A percentile compares a stretch with the other conserved stretches of the same genome.
Evolutionary conservation across 2,113 vertebrate species (phyloP).

Genomic region (Ictalurus punctatus): DNA sequence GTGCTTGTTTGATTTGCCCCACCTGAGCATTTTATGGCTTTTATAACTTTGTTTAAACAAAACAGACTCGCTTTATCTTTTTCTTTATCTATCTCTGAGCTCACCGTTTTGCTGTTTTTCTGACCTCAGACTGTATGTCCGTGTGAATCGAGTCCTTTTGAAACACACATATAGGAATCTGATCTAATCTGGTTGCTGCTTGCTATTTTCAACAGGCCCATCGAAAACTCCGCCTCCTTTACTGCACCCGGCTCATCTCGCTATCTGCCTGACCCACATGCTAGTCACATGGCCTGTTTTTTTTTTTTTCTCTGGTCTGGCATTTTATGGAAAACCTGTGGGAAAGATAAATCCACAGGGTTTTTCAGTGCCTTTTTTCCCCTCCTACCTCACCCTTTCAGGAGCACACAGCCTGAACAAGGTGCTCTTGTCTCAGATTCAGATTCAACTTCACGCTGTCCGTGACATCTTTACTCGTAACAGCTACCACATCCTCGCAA

Average conservation of each 20-base stretch:
- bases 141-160: constrained; percentile 39
- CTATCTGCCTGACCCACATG: constrained; percentile 78
- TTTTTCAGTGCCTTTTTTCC: constrained; percentile 58
- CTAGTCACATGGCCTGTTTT: constrained; percentile 73
- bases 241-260: constrained; percentile 61
- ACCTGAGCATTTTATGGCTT: constrained; percentile 44
- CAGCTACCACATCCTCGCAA: constrained; percentile 55
- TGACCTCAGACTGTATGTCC: constrained; percentile 26
- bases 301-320: constrained; percentile 67
- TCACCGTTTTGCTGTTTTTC: constrained; percentile 13
- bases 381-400: constrained; percentile 56
- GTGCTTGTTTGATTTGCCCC: constrained; percentile 46
- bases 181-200: constrained; percentile 75
- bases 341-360: constrained; percentile 73
- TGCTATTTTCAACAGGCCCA: constrained; percentile 78
- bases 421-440: constrained; percentile 65
- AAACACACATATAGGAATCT: constrained; percentile 65
- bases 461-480: constrained; percentile 28
- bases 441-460: not conserved
- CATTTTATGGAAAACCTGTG: constrained; percentile 78
- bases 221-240: constrained; percentile 65
- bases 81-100: constrained; percentile 22
- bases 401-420: constrained; percentile 71
- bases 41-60: constrained; percentile 50
- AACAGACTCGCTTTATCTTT: constrained; percentile 16